These are phyloP conservation scores for Morus bassanus DNA, from an alignment of 2,797 vertebrate species.

Conservation along the genomic window DNA sequence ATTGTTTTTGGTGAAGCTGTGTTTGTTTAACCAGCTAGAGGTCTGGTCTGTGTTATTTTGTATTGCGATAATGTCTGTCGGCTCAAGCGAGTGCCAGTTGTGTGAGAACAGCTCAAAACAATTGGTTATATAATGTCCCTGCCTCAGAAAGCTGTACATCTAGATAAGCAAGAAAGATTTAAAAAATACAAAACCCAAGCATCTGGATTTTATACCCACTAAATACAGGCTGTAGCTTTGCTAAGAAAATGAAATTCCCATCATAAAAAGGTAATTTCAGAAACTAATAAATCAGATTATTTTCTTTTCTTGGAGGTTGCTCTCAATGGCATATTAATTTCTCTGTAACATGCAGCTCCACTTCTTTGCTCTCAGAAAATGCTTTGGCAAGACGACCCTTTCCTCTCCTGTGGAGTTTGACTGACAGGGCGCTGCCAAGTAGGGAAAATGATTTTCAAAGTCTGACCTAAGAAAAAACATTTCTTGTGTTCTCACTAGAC, in stretches of 20 bases:
- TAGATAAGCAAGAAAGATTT: slow-evolving; percentile 34
- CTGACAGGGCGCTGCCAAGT: slow-evolving; percentile 52
- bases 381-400: not conserved
- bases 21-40: not conserved
- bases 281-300: not conserved
- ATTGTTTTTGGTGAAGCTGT: not conserved
- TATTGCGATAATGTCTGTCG: not conserved
- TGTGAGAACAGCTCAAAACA: slow-evolving; percentile 34
- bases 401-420: slow-evolving; percentile 56
- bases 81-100: not conserved
- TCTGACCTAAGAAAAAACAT: slow-evolving; percentile 39
- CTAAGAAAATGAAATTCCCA: slow-evolving; percentile 1
- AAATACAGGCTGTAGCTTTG: not conserved
- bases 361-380: slow-evolving; percentile 2
- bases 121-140: slow-evolving; percentile 28
- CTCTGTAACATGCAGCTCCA: not conserved
- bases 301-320: not conserved
- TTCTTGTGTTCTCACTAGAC: slow-evolving; percentile 42
- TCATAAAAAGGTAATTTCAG: not conserved
- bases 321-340: not conserved
- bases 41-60: not conserved
- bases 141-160: slow-evolving; percentile 15
- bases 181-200: not conserved
- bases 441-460: slow-evolving; percentile 70
- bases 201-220: slow-evolving; percentile 20